Evolutionary conservation across 2,888 invertebrate species (phyloP), one percentile per base, ranked within the genome.

Genomic region (Cryptosula pallasiana): DNA sequence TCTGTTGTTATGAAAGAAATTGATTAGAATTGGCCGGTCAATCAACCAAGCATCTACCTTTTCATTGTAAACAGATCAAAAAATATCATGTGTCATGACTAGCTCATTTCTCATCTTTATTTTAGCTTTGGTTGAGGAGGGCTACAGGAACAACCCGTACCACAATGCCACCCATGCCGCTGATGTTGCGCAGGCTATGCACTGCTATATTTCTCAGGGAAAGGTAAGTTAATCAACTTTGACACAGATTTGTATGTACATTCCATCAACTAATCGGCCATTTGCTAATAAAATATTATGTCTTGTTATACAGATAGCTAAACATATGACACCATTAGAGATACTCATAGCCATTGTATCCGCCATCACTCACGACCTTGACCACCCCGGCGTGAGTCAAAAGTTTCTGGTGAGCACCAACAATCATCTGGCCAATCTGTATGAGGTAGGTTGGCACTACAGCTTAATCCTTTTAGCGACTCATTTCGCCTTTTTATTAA

Each of bases 101-200:
- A n/a, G n/a, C n/a, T n/a, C n/a, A n/a, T n/a, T n/a, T n/a, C n/a
- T n/a, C n/a, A 27, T 23, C 36, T n/a, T 3, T 9, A 23, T 84
- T 86, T 29, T 83, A 91, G 90, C 88, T 78, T 87, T 93, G 79
- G 91, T 94, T 80, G 93, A 94, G 84, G 91, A 92, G 82, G 93
- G 92, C 72, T 94, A 94, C 86, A 93, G 92, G 86, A 23, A 70
- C 45, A 94, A 94, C 86, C 93, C 93, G 54, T 94, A 94, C 87
- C 94, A 94, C 87, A 94, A 94, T 87, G 90, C 92, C 72, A 89
- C 93, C 78, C 94, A 94, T 84, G 94, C 94, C 13, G 91, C 93
- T 71, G 94, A 94, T 84, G 94, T 94, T 74, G 93, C 93, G 36
- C 94, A 94, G 86, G 94, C 94, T 74, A 93, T 86, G 83, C 93